Evolutionary conservation across 2,113 vertebrate species (phyloP).

Genomic region (Charadrius vociferus): DNA sequence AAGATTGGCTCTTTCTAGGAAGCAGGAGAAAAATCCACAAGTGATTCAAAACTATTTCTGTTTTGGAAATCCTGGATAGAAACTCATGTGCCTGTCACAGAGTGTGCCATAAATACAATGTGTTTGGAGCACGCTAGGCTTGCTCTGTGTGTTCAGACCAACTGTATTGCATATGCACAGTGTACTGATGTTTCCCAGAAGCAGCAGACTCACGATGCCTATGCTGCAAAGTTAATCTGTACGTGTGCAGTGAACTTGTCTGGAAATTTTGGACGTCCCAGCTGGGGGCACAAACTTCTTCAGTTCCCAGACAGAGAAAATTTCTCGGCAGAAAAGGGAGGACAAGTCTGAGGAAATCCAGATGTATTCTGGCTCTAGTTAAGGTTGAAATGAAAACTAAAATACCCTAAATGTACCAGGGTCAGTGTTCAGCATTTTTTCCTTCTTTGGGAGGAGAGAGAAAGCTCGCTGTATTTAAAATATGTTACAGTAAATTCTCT

Average conservation of each 20-base stretch:
- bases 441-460: background rate
- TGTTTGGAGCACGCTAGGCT: background rate
- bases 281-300: background rate
- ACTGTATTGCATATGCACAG: background rate
- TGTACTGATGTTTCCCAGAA: slow-evolving; percentile 28
- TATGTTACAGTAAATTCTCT: background rate
- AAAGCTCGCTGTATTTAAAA: background rate
- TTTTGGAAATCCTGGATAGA: background rate
- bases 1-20: background rate
- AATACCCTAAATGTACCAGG: background rate
- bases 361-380: slow-evolving; percentile 7
- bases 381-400: slow-evolving; percentile 7
- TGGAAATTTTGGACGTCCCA: slow-evolving; percentile 36
- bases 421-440: background rate
- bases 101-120: background rate
- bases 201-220: background rate
- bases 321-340: slow-evolving; percentile 32
- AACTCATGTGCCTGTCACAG: background rate
- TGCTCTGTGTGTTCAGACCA: rapidly evolving
- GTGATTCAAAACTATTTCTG: background rate
- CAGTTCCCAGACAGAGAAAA: slow-evolving; percentile 42
- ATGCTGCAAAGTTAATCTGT: slow-evolving; percentile 12
- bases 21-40: background rate
- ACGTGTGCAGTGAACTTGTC: background rate
- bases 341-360: slow-evolving; percentile 46